Conservation (phyloP, 2,113 vertebrate genomes). For the Bujurquina vittata region DNA sequence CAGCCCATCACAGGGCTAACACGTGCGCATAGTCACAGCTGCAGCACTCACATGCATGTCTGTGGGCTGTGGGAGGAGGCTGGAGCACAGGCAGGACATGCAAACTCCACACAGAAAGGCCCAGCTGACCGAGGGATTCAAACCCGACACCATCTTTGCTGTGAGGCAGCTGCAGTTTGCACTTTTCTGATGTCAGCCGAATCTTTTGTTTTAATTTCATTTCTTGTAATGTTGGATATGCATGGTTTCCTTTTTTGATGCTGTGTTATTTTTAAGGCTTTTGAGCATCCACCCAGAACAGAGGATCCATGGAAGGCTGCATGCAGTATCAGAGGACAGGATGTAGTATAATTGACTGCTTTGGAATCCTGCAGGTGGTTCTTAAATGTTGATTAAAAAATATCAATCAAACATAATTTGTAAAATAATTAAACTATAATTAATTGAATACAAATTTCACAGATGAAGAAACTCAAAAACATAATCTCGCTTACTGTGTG, state of each 20-base stretch:
- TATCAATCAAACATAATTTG: not conserved
- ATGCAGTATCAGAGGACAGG: too few relatives aligned
- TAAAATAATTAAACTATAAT: not conserved
- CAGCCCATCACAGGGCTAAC: not conserved
- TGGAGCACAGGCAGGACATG: not conserved
- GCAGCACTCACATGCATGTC: too few relatives aligned
- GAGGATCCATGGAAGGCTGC: too few relatives aligned
- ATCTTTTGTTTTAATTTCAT: not conserved
- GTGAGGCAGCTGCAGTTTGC: not conserved
- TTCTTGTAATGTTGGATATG: too few relatives aligned
- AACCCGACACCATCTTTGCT: not conserved
- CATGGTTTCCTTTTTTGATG: too few relatives aligned
- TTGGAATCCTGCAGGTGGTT: not conserved
- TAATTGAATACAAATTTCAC: not conserved
- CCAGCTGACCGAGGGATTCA: not conserved
- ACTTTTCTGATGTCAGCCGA: not conserved
- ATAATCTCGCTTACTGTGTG: not conserved
- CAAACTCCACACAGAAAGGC: not conserved
- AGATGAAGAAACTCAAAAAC: not conserved
- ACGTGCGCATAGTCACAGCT: not conserved
- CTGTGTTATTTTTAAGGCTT: too few relatives aligned
- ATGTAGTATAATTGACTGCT: too few relatives aligned
- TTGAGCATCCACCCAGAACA: too few relatives aligned
- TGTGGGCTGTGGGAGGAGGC: too few relatives aligned
- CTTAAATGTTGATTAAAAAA: not conserved